Evolutionary conservation across 2,797 vertebrate genomes (phyloP).

Genomic region (Phalanger gymnotis): DNA sequence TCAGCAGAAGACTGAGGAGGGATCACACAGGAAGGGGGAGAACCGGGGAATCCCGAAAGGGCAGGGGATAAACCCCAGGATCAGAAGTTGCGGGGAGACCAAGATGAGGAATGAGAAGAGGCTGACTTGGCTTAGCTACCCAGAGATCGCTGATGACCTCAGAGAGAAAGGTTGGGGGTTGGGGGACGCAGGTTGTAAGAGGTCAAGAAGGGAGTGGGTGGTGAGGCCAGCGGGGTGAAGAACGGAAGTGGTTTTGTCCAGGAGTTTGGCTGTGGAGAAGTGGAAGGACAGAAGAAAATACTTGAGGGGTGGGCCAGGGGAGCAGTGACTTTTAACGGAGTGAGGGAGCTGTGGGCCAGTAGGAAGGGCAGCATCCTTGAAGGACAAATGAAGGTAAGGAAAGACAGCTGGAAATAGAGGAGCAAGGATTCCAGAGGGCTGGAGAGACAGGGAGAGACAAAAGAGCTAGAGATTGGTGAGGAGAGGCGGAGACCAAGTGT

Average conservation of each 20-base stretch:
- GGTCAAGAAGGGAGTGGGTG: not conserved
- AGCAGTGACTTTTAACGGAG: too few species aligned
- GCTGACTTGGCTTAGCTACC: not conserved
- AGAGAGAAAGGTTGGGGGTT: not conserved
- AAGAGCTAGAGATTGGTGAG: too few species aligned
- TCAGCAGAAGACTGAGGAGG: not conserved
- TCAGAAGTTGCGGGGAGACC: not conserved
- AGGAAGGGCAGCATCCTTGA: not conserved
- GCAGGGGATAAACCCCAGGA: not conserved
- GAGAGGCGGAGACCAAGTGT: too few species aligned
- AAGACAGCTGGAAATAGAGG: not conserved
- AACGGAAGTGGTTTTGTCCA: not conserved
- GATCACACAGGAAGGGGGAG: not conserved
- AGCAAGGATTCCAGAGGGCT: too few species aligned
- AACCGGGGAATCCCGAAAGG: too few species aligned
- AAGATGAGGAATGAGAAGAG: not conserved
- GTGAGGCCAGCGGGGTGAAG: too few species aligned
- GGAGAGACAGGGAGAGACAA: too few species aligned
- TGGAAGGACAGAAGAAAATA: too few species aligned
- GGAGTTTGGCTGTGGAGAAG: too few species aligned
- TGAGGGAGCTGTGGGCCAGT: too few species aligned
- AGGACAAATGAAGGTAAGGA: not conserved
- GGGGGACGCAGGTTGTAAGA: too few species aligned
- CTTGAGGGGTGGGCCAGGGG: not conserved
- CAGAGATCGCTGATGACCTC: not conserved